Evolutionary conservation across 1,140 invertebrate species (phyloP).

Genomic region (Hycleus phaleratus): DNA sequence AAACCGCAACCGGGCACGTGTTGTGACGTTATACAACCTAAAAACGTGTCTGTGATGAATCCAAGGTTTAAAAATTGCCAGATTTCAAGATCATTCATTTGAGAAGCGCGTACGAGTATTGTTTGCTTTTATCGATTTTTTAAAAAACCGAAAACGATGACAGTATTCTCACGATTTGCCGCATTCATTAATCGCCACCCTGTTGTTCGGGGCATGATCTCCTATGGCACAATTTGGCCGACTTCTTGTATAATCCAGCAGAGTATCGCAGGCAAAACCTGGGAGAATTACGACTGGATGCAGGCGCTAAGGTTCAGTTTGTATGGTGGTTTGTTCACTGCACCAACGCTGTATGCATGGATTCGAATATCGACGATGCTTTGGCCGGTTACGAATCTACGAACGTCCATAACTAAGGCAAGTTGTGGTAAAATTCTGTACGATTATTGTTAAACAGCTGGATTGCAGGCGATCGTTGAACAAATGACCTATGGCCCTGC

Average conservation of each 20-base stretch:
- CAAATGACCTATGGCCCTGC: constrained; percentile 74
- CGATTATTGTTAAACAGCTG: neutral
- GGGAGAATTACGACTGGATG: constrained; percentile 50
- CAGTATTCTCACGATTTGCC: constrained; percentile 31
- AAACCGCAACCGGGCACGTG: too few species aligned
- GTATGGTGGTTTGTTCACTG: constrained; percentile 62
- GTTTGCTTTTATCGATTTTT: too few species aligned
- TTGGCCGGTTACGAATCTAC: constrained; percentile 56
- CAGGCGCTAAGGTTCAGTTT: constrained; percentile 56
- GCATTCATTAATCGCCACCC: constrained; percentile 42
- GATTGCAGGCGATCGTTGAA: constrained; percentile 64
- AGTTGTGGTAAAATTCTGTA: constrained; percentile 17
- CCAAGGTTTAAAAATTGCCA: too few species aligned
- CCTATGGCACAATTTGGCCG: constrained; percentile 58
- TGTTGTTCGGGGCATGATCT: constrained; percentile 58
- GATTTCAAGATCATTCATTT: too few species aligned
- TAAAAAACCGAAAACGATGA: too few species aligned
- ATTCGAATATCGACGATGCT: constrained; percentile 52
- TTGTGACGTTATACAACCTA: too few species aligned
- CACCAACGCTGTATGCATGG: constrained; percentile 65
- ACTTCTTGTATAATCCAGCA: constrained; percentile 40
- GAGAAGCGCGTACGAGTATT: too few species aligned
- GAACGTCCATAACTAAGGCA: constrained; percentile 61
- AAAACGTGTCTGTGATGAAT: too few species aligned
- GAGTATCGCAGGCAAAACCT: constrained; percentile 46